These are phyloP conservation scores for Nipponacmea schrenckii DNA, from an alignment of 2,888 invertebrate species.

Conservation along the genomic window DNA sequence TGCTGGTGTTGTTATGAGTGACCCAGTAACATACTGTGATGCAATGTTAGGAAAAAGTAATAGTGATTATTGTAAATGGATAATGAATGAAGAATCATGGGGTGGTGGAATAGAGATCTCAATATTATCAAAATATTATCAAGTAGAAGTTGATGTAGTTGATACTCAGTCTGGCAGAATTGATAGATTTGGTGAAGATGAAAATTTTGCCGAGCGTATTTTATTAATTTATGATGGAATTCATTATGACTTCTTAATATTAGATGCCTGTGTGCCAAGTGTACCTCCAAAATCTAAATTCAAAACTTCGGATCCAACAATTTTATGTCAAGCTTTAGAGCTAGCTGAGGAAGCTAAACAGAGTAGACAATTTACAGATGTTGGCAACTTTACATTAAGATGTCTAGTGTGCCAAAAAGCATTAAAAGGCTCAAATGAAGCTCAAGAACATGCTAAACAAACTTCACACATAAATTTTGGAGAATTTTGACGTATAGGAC, in stretches of 20 bases:
- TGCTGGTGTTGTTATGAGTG: conserved; percentile 82
- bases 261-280: conserved; percentile 75
- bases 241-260: conserved; percentile 92
- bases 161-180: conserved; percentile 87
- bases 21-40: conserved; percentile 83
- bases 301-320: conserved; percentile 77
- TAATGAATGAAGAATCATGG: conserved; percentile 82
- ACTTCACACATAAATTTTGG: conserved; percentile 78
- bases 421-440: conserved; percentile 83
- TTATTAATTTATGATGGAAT: conserved; percentile 94
- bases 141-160: conserved; percentile 91
- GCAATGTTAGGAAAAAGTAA: conserved; percentile 83
- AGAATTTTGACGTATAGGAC: conserved; percentile 57
- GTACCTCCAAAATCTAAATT: conserved; percentile 80
- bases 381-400: conserved; percentile 84
- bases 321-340: conserved; percentile 84
- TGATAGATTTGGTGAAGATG: conserved; percentile 91
- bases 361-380: conserved; percentile 89
- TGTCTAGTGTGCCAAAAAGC: conserved; percentile 84
- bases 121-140: conserved; percentile 85
- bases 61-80: conserved; percentile 89
- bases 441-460: conserved; percentile 84
- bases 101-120: conserved; percentile 96
- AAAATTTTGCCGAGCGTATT: conserved; percentile 83
- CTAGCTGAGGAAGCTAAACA: conserved; percentile 88